These are phyloP conservation scores for Heliconius hewitsoni DNA, from an alignment of 1,140 invertebrate species.

Conservation along the genomic window DNA sequence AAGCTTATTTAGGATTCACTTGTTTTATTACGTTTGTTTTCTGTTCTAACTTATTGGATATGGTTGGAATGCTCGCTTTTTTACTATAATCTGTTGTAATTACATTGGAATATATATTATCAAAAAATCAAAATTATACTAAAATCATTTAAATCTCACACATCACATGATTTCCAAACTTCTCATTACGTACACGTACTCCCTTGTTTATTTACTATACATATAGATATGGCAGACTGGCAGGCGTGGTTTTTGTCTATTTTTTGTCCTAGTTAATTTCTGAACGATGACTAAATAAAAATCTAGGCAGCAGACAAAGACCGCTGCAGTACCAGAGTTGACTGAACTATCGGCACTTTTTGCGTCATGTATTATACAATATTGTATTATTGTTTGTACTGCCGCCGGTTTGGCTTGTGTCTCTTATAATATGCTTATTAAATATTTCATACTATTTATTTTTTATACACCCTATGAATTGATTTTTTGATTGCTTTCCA, in stretches of 20 bases:
- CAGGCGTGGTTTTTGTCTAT: slow-evolving; percentile 32
- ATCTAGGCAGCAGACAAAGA: slow-evolving; percentile 53
- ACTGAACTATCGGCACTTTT: slow-evolving; percentile 43
- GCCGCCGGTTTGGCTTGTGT: not conserved
- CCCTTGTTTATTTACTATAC: slow-evolving; percentile 10
- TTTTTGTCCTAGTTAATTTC: slow-evolving; percentile 49
- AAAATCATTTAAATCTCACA: not conserved
- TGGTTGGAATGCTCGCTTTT: too few relatives aligned
- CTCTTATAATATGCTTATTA: slow-evolving; percentile 9
- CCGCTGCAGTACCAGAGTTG: slow-evolving; percentile 54
- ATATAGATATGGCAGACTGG: slow-evolving; percentile 26
- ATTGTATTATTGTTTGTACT: slow-evolving; percentile 6
- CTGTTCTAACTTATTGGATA: too few relatives aligned
- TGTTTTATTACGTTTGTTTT: too few relatives aligned
- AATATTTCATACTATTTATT: not conserved
- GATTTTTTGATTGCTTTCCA: not conserved
- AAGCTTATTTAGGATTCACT: too few relatives aligned
- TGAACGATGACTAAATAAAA: slow-evolving; percentile 54
- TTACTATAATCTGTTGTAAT: too few relatives aligned
- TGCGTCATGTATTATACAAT: not conserved
- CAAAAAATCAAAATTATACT: too few relatives aligned
- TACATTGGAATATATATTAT: too few relatives aligned
- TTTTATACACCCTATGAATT: not conserved
- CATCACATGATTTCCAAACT: not conserved
- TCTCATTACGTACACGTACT: not conserved